Evolutionary conservation across 2,113 vertebrate species (phyloP).

Genomic region (Larimichthys crocea): DNA sequence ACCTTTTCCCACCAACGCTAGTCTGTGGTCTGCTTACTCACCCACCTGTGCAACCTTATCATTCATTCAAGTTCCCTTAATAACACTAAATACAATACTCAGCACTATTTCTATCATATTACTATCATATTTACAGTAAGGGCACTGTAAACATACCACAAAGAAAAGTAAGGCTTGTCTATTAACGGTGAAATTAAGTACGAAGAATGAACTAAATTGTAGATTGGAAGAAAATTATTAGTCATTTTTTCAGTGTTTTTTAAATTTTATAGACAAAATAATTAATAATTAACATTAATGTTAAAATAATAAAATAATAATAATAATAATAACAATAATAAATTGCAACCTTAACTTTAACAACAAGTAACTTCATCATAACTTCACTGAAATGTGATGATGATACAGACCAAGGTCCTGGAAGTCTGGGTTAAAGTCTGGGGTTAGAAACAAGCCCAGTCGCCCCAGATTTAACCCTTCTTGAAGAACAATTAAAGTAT

Average conservation of each 20-base stretch:
- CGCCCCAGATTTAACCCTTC: too few relatives aligned
- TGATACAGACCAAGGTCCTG: not conserved
- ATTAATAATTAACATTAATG: not conserved
- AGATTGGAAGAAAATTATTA: not conserved
- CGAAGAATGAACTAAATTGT: not conserved
- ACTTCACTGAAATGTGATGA: not conserved
- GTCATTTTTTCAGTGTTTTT: not conserved
- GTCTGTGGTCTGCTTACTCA: slow-evolving; percentile 15
- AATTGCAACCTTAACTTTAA: too few relatives aligned
- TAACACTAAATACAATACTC: not conserved
- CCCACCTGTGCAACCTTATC: slow-evolving; percentile 18
- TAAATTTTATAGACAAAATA: not conserved
- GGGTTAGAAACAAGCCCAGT: too few relatives aligned
- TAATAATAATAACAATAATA: too few relatives aligned
- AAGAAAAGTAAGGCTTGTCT: not conserved
- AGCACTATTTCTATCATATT: not conserved
- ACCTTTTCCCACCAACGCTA: slow-evolving; percentile 60
- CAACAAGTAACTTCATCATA: not conserved
- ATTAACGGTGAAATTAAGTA: not conserved
- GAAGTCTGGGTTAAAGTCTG: too few relatives aligned
- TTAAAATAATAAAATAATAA: too few relatives aligned
- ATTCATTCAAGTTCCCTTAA: not conserved
- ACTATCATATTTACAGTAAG: not conserved
- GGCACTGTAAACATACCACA: not conserved
- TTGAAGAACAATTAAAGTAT: not conserved